A percentile compares a stretch with the other conserved stretches of the same genome.
Evolutionary conservation across 2,888 invertebrate species (phyloP).

Genomic region (Polydrusus cervinus): DNA sequence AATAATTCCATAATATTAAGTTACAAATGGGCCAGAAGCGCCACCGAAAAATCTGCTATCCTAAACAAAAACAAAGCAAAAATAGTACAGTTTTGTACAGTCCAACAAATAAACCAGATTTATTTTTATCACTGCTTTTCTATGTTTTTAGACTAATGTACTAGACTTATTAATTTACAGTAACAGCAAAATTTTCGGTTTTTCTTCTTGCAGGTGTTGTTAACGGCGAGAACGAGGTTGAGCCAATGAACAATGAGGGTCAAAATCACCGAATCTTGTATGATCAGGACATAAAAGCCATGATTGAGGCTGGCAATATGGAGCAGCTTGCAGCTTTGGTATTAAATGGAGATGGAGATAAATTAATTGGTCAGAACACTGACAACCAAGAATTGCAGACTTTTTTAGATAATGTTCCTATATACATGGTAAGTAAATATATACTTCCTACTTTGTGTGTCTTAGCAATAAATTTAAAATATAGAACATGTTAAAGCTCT

Average conservation of each 20-base stretch:
- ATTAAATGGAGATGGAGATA: conserved; percentile 89
- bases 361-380: conserved; percentile 81
- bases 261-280: conserved; percentile 71
- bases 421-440: conserved; percentile 81
- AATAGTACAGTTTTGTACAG: too few relatives aligned
- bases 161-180: too few relatives aligned
- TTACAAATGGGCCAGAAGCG: too few relatives aligned
- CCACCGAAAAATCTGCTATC: too few relatives aligned
- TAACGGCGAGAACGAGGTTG: conserved; percentile 70
- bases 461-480: too few relatives aligned
- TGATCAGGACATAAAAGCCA: conserved; percentile 78
- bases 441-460: too few relatives aligned
- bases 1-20: too few relatives aligned
- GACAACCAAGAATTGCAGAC: conserved; percentile 87
- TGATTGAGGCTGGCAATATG: conserved; percentile 86
- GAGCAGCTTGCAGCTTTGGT: conserved; percentile 92
- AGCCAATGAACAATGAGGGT: conserved; percentile 71
- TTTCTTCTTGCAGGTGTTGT: conserved; percentile 61
- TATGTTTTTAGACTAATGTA: too few relatives aligned
- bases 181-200: background rate
- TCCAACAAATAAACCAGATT: too few relatives aligned
- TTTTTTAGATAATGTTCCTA: conserved; percentile 90
- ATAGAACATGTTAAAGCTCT: too few relatives aligned
- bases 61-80: too few relatives aligned
- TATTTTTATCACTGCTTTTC: too few relatives aligned